Evolutionary conservation across 2,797 vertebrate species (phyloP), one percentile per base, ranked within the genome.

Genomic region (Phataginus tetradactyla): DNA sequence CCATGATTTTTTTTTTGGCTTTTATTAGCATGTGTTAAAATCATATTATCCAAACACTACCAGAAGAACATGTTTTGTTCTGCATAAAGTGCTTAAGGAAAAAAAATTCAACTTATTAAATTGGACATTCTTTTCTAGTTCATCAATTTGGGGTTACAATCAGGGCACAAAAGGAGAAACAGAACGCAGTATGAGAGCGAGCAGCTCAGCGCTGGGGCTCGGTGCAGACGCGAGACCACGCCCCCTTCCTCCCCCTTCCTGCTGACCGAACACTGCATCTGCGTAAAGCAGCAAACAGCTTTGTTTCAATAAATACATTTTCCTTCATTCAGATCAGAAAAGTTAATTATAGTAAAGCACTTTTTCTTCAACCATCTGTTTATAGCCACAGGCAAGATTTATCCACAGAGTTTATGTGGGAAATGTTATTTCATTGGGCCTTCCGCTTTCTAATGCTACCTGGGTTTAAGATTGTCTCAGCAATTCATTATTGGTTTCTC

Each of bases 391-490:
- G 97, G 96, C 96, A 98, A 98, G 98, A 98, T 95, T 95, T 98
- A 98, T 95, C 97, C 98, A 98, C 98, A 98, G 98, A 97, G 97
- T 97, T 98, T 96, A 96, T 97, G 94, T 81, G 96, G 98, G 96
- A 98, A 98, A 98, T 93, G 97, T 86, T 96, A 97, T 81, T 98
- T 97, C 98, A 91, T 83, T 96, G 97, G 96, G 94, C 96, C 68
- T 96, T 96, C 88, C 64, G 96, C 95, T 96, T 98, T 96, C 63
- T 93, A 81, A 95, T 63, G 92, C 94, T 98, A 59, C 95, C 95
- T 63, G 93, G 85, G 92, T 96, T 97, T 92, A 51, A 97, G 98
- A 99, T 98, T 99, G 98, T 99, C 98, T 98, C 96, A 98, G 98
- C 98, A 98, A 97, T 81, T 39, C 75, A 91, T 17, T 92, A 92